Evolutionary conservation across 1,140 invertebrate species (phyloP), one percentile per base, ranked within the genome.

Genomic region (Drosophila littoralis): DNA sequence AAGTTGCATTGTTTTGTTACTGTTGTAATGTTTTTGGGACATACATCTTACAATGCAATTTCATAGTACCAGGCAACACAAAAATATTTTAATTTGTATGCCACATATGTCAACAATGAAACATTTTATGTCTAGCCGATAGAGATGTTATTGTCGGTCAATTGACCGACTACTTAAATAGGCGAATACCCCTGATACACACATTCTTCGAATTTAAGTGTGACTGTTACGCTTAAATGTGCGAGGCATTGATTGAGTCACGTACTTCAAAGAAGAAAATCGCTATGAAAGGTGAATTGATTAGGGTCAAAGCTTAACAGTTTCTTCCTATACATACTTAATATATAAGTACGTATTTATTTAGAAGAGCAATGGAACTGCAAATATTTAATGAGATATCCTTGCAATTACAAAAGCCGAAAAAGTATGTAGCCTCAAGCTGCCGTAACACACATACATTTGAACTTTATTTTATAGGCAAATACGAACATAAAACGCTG

Each of bases 11-110:
- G 74, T 66, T 81, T 43, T 61, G 15, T 22, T 51, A 15, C 15
- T 28, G 52, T 48, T 55, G 55, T 63, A 32, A 9, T 59, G 59
- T 59, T 75, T 43, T 60, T 48, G 59, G 43, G 63, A 40, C 13
- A 55, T 40, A 74, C 74, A 40, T 64, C 22, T 51, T 33, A 55
- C 40, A 65, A 48, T 55, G 42, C 17, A 68, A 38, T 50, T 40
- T 6, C 43, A 32, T 67, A 68, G 48, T 68, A 66, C 36, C 52
- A n/a, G 13, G 64, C 52, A 9, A 13, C 55, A 66, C 66, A 72
- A 84, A 28, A 84, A 78, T 79, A 88, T 82, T 82, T 86, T 70
- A 86, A 88, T 86, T 86, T 88, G 76, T 88, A 82, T 88, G 83
- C 84, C 79, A 43, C 82, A 88, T 76, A 86, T 86, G 82, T 77